A percentile compares a stretch with the other conserved stretches of the same genome.
Evolutionary conservation across 2,888 invertebrate species (phyloP).

Genomic region (Anoncus sp.): DNA sequence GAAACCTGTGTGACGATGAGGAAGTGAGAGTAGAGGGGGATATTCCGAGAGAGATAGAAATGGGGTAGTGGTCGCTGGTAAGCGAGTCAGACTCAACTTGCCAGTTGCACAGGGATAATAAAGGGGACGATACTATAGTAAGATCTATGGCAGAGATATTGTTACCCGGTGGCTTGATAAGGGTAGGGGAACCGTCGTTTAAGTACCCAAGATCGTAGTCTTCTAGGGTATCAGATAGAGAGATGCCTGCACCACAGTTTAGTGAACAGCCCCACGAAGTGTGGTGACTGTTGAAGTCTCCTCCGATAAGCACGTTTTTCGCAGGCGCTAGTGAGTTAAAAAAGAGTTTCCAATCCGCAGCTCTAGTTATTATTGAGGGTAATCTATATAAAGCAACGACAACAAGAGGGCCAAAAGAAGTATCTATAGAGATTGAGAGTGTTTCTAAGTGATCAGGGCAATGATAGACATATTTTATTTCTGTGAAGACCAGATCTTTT

Average conservation of each 20-base stretch:
- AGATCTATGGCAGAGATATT: conserved; percentile 6
- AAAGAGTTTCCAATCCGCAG: neutral
- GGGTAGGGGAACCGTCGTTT: conserved; percentile 14
- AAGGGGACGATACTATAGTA: neutral
- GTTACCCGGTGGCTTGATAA: neutral
- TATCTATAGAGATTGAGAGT: neutral
- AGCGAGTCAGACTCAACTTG: conserved; percentile 4
- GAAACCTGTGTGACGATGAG: conserved; percentile 10
- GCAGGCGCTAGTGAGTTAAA: neutral
- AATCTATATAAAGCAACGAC: neutral
- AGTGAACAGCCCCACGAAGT: neutral
- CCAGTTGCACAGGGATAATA: conserved; percentile 6
- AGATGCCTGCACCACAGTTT: neutral
- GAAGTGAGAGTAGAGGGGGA: conserved; percentile 1
- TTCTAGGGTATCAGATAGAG: neutral
- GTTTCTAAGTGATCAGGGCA: neutral
- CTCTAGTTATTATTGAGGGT: neutral
- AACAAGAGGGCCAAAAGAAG: conserved; percentile 9
- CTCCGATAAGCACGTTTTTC: neutral
- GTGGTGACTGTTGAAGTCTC: conserved; percentile 28
- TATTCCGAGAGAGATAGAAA: conserved; percentile 20
- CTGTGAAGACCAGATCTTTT: conserved; percentile 15
- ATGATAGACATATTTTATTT: neutral
- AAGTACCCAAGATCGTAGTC: neutral
- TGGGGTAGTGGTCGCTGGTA: conserved; percentile 40